Evolutionary conservation across 2,113 vertebrate genomes (phyloP).

Genomic region (Cephalophus harveyi): DNA sequence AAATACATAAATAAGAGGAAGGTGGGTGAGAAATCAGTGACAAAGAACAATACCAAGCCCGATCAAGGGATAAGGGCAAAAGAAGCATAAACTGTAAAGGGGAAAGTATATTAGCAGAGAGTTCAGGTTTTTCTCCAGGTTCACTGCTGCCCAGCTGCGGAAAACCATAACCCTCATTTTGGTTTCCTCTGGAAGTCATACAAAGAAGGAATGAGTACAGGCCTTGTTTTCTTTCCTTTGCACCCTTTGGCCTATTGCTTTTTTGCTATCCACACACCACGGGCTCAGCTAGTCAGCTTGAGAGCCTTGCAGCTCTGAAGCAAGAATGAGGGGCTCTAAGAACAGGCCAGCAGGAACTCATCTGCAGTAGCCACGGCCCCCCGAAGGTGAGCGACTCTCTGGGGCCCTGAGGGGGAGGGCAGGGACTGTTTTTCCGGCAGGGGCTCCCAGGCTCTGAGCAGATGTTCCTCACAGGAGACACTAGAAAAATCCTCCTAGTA

Average conservation of each 20-base stretch:
- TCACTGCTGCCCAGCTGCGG: rapidly evolving
- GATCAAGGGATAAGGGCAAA: not conserved
- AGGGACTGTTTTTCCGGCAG: rapidly evolving
- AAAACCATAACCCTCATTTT: not conserved
- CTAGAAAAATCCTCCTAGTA: not conserved
- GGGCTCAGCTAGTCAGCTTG: not conserved
- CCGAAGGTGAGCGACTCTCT: not conserved
- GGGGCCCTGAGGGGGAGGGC: not conserved
- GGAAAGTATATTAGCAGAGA: not conserved
- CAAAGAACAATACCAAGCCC: not conserved
- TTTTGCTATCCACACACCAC: not conserved
- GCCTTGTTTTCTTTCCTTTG: not conserved
- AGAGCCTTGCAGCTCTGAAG: not conserved
- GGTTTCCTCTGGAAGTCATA: not conserved
- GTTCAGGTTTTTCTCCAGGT: not conserved
- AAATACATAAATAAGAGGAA: not conserved
- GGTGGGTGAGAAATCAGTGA: not conserved
- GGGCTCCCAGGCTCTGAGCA: not conserved
- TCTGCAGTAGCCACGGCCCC: not conserved
- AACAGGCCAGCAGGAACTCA: not conserved
- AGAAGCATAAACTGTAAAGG: not conserved
- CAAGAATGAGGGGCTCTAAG: not conserved
- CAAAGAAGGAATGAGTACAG: not conserved
- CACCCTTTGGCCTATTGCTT: no score
- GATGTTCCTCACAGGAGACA: conserved; percentile 64